Evolutionary conservation across 1,140 invertebrate species (phyloP).

Genomic region (Drosophila erecta): DNA sequence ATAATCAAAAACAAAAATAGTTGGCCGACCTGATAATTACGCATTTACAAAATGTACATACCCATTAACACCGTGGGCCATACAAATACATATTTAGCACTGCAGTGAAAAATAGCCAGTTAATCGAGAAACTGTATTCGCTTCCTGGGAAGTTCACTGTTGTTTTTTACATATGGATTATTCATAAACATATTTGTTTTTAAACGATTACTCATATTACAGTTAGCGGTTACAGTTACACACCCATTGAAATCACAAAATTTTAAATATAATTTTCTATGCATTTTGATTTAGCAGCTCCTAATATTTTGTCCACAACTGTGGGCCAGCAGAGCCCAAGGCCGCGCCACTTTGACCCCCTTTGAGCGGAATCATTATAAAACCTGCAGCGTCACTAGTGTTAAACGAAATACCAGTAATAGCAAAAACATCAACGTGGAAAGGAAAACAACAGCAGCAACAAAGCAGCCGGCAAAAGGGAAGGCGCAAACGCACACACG

Average conservation of each 20-base stretch:
- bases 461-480: slow-evolving; percentile 37
- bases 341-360: slow-evolving; percentile 37
- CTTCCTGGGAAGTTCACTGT: not conserved
- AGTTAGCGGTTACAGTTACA: too few relatives aligned
- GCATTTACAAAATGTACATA: slow-evolving; percentile 44
- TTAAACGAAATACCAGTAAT: slow-evolving; percentile 11
- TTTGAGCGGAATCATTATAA: slow-evolving; percentile 35
- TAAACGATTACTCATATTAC: too few relatives aligned
- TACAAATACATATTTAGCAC: slow-evolving; percentile 1
- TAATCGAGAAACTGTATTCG: not conserved
- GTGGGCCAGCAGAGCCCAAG: slow-evolving; percentile 19
- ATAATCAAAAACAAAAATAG: slow-evolving; percentile 38
- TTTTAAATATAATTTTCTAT: too few relatives aligned
- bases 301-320: slow-evolving; percentile 5
- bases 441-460: not conserved
- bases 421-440: slow-evolving; percentile 1
- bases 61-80: slow-evolving; percentile 8
- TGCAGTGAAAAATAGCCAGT: not conserved
- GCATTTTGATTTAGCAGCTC: too few relatives aligned
- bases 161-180: not conserved
- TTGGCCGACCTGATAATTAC: slow-evolving; percentile 42
- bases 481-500: slow-evolving; percentile 22
- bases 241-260: too few relatives aligned
- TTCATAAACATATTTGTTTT: not conserved
- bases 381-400: slow-evolving; percentile 36